Evolutionary conservation across 1,140 invertebrate species (phyloP), one percentile per base, ranked within the genome.

Genomic region (Drosophila mojavensis): DNA sequence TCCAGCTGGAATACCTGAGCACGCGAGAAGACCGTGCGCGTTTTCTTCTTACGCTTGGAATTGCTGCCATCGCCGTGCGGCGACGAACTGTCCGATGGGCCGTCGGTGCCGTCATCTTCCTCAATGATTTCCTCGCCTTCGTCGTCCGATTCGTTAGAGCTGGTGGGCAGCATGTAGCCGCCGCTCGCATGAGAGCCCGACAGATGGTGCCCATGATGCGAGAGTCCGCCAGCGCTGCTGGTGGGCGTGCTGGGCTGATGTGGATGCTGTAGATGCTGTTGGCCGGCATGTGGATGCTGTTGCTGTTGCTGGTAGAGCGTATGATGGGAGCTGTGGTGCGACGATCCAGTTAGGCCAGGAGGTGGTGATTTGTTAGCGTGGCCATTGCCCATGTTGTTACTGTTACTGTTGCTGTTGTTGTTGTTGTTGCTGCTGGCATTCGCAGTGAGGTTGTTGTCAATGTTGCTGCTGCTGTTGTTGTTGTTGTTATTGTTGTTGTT

Each of bases 1-100:
- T 99, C 99, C 66, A 99, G 93, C 92, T 99, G 98, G 91, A 99
- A 99, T 0, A 99, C 98, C 93, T 97, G 96, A 0, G 96, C 96
- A 11, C 98, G 94, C 0, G 98, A 99, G 93, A 99, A 99, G 0
- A 99, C 98, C 0, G 98, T 99, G 56, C 98, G 93, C 0, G 98
- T 99, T 92, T 99, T 99, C 94, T 99, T 99, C 94, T 99, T 99
- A 53, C 98, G 94, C 91, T 98, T 97, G 6, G 90, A 91, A 24
- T 90, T 83, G 39, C 79, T 89, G 53, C 85, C 81, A 17, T 91
- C 91, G 33, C 85, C 91, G 54, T 96, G 96, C 15, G 93, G 92
- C 33, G 93, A 88, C 1, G 92, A 92, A 64, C 92, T 93, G 28
- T 93, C 93, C 9, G 93, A 93, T 58, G 95, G 93, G 1, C 93